phyloP scores from a whole-genome alignment of 2,113 vertebrate genomes.

The Apodemus sylvaticus region DNA sequence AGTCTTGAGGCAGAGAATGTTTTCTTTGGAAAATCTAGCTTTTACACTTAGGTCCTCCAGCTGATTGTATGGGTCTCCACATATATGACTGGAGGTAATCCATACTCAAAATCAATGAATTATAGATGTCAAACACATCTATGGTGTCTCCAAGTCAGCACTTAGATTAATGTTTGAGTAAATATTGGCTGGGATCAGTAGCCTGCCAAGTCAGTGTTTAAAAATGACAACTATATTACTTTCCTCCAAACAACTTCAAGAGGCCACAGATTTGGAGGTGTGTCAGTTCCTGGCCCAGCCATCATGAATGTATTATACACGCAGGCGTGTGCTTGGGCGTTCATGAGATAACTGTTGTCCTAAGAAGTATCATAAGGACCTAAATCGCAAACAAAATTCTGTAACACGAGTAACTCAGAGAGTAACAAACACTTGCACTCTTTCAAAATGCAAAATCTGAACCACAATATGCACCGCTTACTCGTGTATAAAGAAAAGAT shows the following conservation, averaged over 20 bases:
- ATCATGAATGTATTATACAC: not conserved
- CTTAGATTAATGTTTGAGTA: not conserved
- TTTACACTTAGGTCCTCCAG: not conserved
- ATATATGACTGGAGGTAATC: not conserved
- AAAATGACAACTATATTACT: not conserved
- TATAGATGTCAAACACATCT: not conserved
- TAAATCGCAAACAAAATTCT: constrained; percentile 16
- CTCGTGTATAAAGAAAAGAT: constrained; percentile 13
- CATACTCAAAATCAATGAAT: not conserved
- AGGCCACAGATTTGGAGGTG: not conserved
- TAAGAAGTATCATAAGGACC: not conserved
- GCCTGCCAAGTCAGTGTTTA: not conserved
- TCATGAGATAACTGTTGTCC: not conserved
- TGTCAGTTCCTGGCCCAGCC: not conserved
- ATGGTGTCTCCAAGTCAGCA: not conserved
- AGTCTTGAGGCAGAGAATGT: not conserved
- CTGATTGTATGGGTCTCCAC: not conserved
- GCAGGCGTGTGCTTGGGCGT: not conserved
- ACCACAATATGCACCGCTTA: not conserved
- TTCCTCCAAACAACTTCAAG: not conserved
- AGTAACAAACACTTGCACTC: not conserved
- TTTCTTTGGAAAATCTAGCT: constrained; percentile 3
- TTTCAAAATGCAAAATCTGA: constrained; percentile 47
- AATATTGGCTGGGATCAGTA: not conserved
- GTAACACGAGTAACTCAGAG: not conserved